phyloP scores from a whole-genome alignment of 2,113 vertebrate genomes.

The Vireo altiloquus region DNA sequence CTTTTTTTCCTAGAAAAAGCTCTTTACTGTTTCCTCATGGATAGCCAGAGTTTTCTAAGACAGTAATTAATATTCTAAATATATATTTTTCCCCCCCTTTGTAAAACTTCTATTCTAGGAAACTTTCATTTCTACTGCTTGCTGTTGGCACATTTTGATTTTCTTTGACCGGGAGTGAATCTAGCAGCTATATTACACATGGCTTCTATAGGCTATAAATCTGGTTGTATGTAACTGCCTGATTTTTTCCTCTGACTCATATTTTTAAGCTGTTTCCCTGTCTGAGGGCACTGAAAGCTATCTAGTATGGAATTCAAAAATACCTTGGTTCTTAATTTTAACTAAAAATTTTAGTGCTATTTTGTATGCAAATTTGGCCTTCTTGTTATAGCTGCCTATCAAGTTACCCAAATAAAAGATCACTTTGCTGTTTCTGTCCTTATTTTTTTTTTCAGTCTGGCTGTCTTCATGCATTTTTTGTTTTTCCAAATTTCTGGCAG shows the following conservation, averaged over 20 bases:
- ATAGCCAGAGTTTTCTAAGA: background rate
- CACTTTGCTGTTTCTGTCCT: background rate
- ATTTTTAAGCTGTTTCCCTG: background rate
- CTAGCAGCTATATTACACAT: background rate
- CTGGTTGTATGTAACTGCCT: background rate
- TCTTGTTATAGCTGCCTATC: background rate
- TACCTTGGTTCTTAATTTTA: background rate
- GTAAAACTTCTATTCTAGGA: background rate
- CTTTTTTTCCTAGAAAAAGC: background rate
- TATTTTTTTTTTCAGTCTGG: background rate
- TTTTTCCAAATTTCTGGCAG: background rate
- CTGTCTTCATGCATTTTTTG: background rate
- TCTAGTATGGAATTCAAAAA: background rate
- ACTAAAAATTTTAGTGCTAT: background rate
- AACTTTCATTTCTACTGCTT: background rate
- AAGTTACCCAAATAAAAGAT: background rate
- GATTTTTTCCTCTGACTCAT: background rate
- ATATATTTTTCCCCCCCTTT: background rate
- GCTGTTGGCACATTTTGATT: background rate
- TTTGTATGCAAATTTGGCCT: background rate
- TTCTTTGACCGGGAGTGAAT: background rate
- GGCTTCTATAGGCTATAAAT: background rate
- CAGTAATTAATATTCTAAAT: background rate
- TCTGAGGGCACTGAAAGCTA: background rate
- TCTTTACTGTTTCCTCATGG: background rate